Evolutionary conservation across 2,797 vertebrate genomes (phyloP).

Genomic region (Rhincodon typus): DNA sequence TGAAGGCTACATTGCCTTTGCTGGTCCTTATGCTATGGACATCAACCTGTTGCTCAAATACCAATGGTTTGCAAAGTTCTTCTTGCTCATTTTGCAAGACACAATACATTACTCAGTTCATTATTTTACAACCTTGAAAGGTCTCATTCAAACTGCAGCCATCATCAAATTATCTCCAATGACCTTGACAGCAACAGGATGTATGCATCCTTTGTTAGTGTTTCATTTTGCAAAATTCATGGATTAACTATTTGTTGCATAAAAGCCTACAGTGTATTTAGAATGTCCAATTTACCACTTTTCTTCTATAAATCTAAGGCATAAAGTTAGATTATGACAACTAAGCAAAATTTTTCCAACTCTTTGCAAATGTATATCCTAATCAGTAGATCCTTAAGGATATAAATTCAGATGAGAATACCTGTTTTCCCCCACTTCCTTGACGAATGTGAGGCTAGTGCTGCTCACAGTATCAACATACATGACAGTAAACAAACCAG

Average conservation of each 20-base stretch:
- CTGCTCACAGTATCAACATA: not conserved
- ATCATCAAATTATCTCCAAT: not conserved
- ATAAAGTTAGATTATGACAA: not conserved
- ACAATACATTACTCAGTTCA: not conserved
- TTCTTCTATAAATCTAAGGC: not conserved
- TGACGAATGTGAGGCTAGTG: not conserved
- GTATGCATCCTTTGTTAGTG: not conserved
- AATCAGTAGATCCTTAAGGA: not conserved
- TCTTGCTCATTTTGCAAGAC: not conserved
- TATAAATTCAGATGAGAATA: not conserved
- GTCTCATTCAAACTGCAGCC: not conserved
- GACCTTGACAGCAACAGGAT: not conserved
- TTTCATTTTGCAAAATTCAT: slow-evolving; percentile 5
- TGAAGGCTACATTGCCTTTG: not conserved
- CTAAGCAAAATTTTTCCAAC: not conserved
- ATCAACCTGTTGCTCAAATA: not conserved
- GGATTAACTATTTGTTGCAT: not conserved
- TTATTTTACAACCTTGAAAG: not conserved
- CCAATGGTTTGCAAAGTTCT: not conserved
- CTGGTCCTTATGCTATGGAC: not conserved
- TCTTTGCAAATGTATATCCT: not conserved
- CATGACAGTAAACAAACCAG: not conserved
- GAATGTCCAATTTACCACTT: not conserved
- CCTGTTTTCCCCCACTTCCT: not conserved
- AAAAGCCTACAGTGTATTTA: not conserved